Evolutionary conservation across 2,888 invertebrate genomes (phyloP).

Genomic region (Mimas tiliae): DNA sequence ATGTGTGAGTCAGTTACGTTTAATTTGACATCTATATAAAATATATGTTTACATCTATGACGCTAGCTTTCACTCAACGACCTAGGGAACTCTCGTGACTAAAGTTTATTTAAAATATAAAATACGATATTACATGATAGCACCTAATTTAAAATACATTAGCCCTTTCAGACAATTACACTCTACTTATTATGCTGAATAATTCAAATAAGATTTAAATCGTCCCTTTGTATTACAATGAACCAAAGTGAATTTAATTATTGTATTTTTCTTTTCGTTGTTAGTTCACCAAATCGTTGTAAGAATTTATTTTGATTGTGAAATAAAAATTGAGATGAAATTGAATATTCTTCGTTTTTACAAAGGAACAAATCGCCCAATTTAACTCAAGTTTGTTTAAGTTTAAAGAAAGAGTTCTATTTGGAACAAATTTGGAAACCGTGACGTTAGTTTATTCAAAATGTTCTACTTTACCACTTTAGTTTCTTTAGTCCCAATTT

Average conservation of each 20-base stretch:
- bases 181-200: neutral
- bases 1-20: slow-evolving; percentile 62
- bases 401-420: neutral
- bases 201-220: neutral
- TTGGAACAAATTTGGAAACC: neutral
- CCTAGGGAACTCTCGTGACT: neutral
- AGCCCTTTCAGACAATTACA: neutral
- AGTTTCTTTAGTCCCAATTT: too few relatives aligned
- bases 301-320: neutral
- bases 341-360: neutral
- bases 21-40: slow-evolving; percentile 81
- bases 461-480: neutral
- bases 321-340: neutral
- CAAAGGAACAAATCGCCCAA: neutral
- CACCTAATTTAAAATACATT: slow-evolving; percentile 7
- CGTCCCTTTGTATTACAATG: neutral
- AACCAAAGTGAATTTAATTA: neutral
- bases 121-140: neutral
- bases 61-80: slow-evolving; percentile 1
- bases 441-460: neutral
- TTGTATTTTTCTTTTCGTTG: neutral
- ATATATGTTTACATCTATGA: slow-evolving; percentile 59
- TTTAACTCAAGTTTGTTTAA: neutral
- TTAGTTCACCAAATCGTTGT: neutral
- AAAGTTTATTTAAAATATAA: neutral